A percentile compares a stretch with the other conserved stretches of the same genome.
These are phyloP conservation scores for Melangyna quadrimaculata DNA, from an alignment of 2,888 invertebrate species.

Conservation along the genomic window DNA sequence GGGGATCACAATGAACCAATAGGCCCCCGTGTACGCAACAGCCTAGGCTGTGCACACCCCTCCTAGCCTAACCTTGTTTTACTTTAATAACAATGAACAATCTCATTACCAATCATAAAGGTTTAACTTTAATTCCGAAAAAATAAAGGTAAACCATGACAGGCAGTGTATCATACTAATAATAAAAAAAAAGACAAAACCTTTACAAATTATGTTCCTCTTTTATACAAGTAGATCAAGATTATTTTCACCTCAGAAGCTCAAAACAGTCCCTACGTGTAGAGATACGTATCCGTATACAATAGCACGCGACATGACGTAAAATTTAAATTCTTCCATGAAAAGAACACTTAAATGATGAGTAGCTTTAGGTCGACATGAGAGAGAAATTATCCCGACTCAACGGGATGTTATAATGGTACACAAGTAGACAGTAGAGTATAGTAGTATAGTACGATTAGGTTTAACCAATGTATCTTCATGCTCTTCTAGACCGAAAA, in stretches of 20 bases:
- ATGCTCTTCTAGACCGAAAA: conserved; percentile 30
- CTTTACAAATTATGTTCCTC: conserved; percentile 12
- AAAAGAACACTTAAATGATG: conserved; percentile 60
- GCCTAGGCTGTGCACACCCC: too few species aligned
- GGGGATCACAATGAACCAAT: too few species aligned
- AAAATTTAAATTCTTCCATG: conserved; percentile 63
- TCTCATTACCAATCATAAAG: neutral
- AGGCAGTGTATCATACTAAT: neutral
- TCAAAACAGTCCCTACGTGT: conserved; percentile 48
- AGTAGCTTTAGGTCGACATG: conserved; percentile 57
- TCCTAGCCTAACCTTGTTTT: too few species aligned
- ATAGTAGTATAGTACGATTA: conserved; percentile 1
- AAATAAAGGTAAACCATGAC: conserved; percentile 4
- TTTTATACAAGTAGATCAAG: conserved; percentile 55
- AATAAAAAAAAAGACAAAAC: neutral
- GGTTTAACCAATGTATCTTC: conserved; percentile 40
- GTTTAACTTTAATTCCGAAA: neutral
- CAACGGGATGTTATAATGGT: conserved; percentile 60
- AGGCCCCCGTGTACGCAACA: too few species aligned
- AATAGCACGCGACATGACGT: conserved; percentile 47
- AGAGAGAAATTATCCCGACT: conserved; percentile 57
- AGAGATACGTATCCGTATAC: conserved; percentile 9
- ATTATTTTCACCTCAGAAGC: conserved; percentile 63
- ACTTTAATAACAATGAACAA: neutral
- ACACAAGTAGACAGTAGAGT: conserved; percentile 1